Conservation (phyloP, 2,888 invertebrate genomes). For the Oeneis ivallda region DNA sequence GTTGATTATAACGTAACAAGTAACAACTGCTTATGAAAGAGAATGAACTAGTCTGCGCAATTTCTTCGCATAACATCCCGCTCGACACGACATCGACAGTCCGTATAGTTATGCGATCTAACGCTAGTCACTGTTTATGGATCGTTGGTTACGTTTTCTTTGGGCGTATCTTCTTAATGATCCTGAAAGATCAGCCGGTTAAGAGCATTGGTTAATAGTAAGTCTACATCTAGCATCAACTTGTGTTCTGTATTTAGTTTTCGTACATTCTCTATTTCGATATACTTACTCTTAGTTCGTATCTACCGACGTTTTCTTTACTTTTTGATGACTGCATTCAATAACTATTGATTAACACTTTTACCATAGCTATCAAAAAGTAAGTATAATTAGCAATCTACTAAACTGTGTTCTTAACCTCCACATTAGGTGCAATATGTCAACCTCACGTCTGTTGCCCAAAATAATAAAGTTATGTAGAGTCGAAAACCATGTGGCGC, state of each 20-base stretch:
- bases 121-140: neutral
- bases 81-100: conserved; percentile 42
- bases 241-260: neutral
- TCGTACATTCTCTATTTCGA: too few relatives aligned
- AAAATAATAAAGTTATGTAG: conserved; percentile 4
- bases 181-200: conserved; percentile 62
- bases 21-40: conserved; percentile 77
- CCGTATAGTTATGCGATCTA: neutral
- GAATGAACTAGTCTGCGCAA: conserved; percentile 58
- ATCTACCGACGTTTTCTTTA: neutral
- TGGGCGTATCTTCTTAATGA: conserved; percentile 46
- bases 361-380: neutral
- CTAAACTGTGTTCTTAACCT: neutral
- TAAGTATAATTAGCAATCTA: neutral
- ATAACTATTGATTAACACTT: neutral
- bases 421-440: neutral
- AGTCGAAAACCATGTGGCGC: neutral
- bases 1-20: conserved; percentile 72
- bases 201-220: neutral
- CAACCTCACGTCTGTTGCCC: neutral
- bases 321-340: neutral
- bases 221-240: neutral
- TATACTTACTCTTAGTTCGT: neutral
- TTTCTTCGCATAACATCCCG: conserved; percentile 67
- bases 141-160: conserved; percentile 31